A percentile compares a stretch with the other conserved stretches of the same genome.
phyloP scores from a whole-genome alignment of 2,888 invertebrate species.

The Seira ritae region DNA sequence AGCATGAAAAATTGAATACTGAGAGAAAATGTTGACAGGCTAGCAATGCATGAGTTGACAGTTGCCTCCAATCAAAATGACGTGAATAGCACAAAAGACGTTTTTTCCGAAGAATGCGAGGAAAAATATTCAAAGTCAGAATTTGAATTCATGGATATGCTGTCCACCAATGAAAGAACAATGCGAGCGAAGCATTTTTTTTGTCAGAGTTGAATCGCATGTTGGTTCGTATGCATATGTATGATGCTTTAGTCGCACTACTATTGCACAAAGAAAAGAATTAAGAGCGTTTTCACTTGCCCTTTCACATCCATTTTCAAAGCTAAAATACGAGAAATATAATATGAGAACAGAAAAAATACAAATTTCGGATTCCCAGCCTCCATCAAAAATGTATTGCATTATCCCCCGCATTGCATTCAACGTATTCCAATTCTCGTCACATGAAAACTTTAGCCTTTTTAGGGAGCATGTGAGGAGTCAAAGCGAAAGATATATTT shows the following conservation, averaged over 20 bases:
- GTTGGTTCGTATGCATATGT: too few relatives aligned
- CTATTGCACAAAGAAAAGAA: not conserved
- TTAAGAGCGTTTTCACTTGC: not conserved
- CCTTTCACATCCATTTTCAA: not conserved
- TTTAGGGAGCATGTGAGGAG: not conserved
- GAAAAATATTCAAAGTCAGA: constrained; percentile 21
- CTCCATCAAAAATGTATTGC: constrained; percentile 2
- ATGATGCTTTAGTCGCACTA: too few relatives aligned
- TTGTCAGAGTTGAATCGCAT: not conserved
- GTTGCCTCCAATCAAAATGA: constrained; percentile 57
- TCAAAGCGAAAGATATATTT: not conserved
- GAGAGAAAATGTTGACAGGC: constrained; percentile 54
- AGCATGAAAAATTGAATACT: not conserved
- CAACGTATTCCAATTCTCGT: not conserved
- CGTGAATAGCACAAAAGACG: constrained; percentile 39
- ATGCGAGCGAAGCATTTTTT: not conserved
- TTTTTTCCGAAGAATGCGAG: constrained; percentile 37
- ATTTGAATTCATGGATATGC: not conserved
- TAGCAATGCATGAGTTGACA: constrained; percentile 54
- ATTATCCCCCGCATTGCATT: not conserved
- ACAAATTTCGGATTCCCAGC: not conserved
- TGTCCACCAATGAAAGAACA: not conserved
- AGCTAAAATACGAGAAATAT: too few relatives aligned
- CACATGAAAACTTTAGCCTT: not conserved
- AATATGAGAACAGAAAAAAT: not conserved